Conservation (phyloP, 2,113 vertebrate genomes). For the Scolopax mira region DNA sequence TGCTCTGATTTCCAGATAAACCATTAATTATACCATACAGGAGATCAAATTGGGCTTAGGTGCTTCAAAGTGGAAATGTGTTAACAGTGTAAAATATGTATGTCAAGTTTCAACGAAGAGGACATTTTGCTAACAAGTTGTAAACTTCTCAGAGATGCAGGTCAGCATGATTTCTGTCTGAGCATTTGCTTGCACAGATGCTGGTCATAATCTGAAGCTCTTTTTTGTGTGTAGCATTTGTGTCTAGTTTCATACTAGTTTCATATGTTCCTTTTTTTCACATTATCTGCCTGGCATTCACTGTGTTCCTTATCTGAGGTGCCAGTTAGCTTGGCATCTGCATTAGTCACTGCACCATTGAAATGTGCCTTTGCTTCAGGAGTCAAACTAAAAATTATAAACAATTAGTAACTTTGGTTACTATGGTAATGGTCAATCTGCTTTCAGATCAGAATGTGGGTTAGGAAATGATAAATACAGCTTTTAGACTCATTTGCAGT, state of each 20-base stretch:
- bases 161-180: neutral
- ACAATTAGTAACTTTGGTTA: neutral
- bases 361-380: neutral
- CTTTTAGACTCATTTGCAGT: neutral
- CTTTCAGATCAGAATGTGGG: neutral
- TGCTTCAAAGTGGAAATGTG: neutral
- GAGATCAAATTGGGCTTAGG: neutral
- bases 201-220: neutral
- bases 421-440: neutral
- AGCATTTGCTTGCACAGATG: neutral
- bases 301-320: neutral
- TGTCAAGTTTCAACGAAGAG: neutral
- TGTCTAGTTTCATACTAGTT: neutral
- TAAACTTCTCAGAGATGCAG: neutral
- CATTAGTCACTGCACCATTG: neutral
- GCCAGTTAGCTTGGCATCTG: constrained; percentile 32
- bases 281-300: neutral
- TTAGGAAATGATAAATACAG: neutral
- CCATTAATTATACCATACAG: neutral
- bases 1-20: neutral
- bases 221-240: constrained; percentile 3
- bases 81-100: neutral
- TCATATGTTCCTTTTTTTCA: neutral
- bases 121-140: neutral
- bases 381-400: constrained; percentile 19